Evolutionary conservation across 2,888 invertebrate species (phyloP).

Genomic region (Poecilobothrus nobilitatus): DNA sequence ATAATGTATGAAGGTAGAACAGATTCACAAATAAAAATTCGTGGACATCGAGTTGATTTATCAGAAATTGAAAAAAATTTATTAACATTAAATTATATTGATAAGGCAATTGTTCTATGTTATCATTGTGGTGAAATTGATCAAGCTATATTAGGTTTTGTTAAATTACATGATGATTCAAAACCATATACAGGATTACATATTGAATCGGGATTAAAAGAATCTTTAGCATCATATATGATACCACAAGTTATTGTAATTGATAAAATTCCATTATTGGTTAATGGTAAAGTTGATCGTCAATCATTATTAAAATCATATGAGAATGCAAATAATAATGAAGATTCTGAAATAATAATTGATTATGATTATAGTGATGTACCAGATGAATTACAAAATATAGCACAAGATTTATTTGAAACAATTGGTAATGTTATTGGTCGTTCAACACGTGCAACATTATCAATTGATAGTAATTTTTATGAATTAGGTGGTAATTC

Average conservation of each 20-base stretch:
- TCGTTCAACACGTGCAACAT: constrained; percentile 52
- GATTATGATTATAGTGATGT: constrained; percentile 62
- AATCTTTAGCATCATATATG: constrained; percentile 66
- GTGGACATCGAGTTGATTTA: constrained; percentile 79
- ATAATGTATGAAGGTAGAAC: constrained; percentile 73
- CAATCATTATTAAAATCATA: constrained; percentile 67
- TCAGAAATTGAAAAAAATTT: constrained; percentile 74
- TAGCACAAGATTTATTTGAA: constrained; percentile 62
- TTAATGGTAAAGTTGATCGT: constrained; percentile 81
- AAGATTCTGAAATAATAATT: constrained; percentile 46
- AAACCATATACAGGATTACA: constrained; percentile 48
- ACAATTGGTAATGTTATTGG: constrained; percentile 66
- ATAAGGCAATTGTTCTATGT: constrained; percentile 71
- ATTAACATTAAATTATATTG: constrained; percentile 53
- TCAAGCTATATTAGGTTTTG: constrained; percentile 65
- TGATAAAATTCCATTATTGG: constrained; percentile 67
- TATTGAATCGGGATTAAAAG: constrained; percentile 57
- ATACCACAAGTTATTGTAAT: constrained; percentile 67
- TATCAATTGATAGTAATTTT: constrained; percentile 62
- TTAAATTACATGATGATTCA: constrained; percentile 46
- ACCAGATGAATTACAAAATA: constrained; percentile 48
- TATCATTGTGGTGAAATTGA: constrained; percentile 65
- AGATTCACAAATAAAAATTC: constrained; percentile 77
- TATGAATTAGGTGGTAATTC: constrained; percentile 82
- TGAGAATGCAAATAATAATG: constrained; percentile 58